phyloP scores from a whole-genome alignment of 1,140 invertebrate genomes.

The Sitobion miscanthi region DNA sequence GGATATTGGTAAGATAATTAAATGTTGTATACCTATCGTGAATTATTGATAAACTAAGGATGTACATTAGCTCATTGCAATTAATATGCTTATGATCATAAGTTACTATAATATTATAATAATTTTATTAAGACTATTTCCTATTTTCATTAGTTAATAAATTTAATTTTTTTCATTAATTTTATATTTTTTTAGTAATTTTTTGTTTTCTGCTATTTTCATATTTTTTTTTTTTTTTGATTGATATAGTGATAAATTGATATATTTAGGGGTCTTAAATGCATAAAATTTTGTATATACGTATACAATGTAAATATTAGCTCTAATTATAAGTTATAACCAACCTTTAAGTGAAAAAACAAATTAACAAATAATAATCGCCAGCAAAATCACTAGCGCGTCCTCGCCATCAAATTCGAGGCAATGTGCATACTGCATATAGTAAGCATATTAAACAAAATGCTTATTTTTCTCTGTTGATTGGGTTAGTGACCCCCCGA shows the following conservation, averaged over 20 bases:
- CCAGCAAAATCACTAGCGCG: background rate
- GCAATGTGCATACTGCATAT: background rate
- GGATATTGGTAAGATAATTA: no score
- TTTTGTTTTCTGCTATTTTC: background rate
- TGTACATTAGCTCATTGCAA: background rate
- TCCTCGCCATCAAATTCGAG: background rate
- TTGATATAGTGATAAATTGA: background rate
- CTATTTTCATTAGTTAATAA: background rate
- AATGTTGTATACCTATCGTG: background rate
- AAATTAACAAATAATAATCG: background rate
- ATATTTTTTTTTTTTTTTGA: background rate
- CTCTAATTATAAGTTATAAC: background rate
- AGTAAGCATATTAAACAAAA: background rate
- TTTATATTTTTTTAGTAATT: background rate
- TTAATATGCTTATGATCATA: background rate
- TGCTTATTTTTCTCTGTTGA: background rate
- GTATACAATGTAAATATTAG: background rate
- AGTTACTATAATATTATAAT: background rate
- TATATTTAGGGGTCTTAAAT: background rate
- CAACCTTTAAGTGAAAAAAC: background rate
- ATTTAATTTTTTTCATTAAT: background rate
- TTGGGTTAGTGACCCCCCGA: conserved; percentile 30
- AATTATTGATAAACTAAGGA: background rate
- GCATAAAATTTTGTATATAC: background rate
- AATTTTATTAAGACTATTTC: background rate